Percentiles rank a stretch among this genome's conserved stretches.
These are phyloP conservation scores for Psilopogon haemacephalus DNA, from an alignment of 2,113 vertebrate genomes.

Conservation along the genomic window DNA sequence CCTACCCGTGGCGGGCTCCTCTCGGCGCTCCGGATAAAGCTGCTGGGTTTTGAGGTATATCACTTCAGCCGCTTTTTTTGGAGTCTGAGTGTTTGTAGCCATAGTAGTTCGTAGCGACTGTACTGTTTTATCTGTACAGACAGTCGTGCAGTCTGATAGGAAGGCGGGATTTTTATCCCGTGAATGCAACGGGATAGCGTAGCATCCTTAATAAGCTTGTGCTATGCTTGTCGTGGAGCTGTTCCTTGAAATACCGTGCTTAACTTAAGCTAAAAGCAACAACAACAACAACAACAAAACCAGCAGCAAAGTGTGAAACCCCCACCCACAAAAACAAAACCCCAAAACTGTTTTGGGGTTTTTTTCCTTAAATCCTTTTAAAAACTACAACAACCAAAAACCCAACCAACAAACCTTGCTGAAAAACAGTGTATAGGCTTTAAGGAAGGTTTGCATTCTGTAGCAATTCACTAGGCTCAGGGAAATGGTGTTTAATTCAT, in stretches of 20 bases:
- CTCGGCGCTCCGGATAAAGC: accelerated
- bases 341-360: too few species aligned
- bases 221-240: neutral
- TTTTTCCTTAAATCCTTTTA: neutral
- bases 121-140: too few species aligned
- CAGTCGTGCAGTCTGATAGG: too few species aligned
- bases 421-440: neutral
- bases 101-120: neutral
- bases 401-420: neutral
- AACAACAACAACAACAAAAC: neutral
- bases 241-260: neutral
- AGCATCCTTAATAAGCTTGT: neutral
- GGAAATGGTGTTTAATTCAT: neutral
- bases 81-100: accelerated
- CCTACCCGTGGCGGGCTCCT: accelerated
- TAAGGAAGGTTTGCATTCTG: neutral
- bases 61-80: neutral
- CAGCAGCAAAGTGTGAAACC: too few species aligned
- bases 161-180: accelerated
- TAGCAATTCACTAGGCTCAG: neutral
- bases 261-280: neutral
- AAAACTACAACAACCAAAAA: neutral
- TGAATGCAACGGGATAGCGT: accelerated
- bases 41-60: accelerated
- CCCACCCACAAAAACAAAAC: neutral